phyloP scores from a whole-genome alignment of 2,797 vertebrate species.

The Manis crassicaudata region DNA sequence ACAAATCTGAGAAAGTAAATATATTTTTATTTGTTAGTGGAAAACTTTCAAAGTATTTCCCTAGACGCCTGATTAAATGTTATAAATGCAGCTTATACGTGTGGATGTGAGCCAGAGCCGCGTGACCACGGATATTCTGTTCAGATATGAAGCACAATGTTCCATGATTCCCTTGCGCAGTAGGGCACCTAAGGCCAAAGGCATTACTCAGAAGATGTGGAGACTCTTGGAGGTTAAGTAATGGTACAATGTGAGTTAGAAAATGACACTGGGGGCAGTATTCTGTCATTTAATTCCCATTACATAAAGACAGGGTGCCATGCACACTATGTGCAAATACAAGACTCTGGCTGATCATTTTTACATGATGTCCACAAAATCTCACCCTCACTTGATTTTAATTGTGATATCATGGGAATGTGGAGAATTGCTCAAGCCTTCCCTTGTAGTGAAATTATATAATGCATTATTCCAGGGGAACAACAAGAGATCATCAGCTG shows the following conservation, averaged over 20 bases:
- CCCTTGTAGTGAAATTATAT: background rate
- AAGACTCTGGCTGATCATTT: background rate
- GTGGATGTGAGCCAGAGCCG: background rate
- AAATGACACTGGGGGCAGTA: background rate
- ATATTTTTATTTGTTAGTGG: background rate
- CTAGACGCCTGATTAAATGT: background rate
- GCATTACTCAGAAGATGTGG: background rate
- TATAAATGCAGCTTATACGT: background rate
- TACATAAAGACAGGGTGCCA: background rate
- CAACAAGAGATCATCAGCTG: background rate
- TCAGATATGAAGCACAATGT: background rate
- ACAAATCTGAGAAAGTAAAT: background rate
- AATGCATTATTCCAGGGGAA: background rate
- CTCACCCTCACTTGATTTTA: background rate
- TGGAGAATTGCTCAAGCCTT: background rate
- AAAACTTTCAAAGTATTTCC: background rate
- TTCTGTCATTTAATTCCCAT: background rate
- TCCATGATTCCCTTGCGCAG: background rate
- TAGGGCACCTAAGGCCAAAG: background rate
- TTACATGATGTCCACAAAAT: background rate
- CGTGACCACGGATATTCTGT: background rate
- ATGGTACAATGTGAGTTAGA: background rate
- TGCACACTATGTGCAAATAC: background rate
- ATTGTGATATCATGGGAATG: background rate
- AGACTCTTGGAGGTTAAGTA: background rate